Base-by-base conservation (phyloP, 2,113 vertebrate genomes). In the Myrmophylax atrothorax region DNA sequence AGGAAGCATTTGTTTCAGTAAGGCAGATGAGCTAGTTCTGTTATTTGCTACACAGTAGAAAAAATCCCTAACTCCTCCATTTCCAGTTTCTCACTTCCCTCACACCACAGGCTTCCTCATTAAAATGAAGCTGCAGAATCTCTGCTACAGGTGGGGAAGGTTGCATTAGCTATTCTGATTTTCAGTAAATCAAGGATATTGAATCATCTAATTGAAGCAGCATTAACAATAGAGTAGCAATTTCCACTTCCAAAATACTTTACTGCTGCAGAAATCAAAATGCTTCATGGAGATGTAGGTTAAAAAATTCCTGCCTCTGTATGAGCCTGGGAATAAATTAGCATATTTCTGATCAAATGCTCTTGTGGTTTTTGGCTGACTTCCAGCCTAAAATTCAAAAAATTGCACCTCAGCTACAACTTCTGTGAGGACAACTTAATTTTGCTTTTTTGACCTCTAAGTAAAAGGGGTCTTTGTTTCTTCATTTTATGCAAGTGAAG, bases 171-270 rank as follows among this genome's bases (percentile, higher is more conserved):
- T 70, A 11, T 60, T 78, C 73, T 42, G 28, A 17, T 84, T 84
- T 75, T 64, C 53, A 62, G 40, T n/a, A 49, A 79, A 72, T 47
- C 40, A 68, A 18, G 9, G n/a, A 73, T 52, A 46, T 3, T 60
- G 35, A 94, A 91, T 44, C 75, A 44, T 40, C 59, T 89, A 81
- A 90, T 74, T 81, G 82, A 87, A 93, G 80, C 33, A 81, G 47
- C 67, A 64, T 56, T 89, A 94, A 47, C 60, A 58, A 68, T 56
- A 87, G 35, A 52, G 84, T 9, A 72, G n/a, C 81, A 66, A 73
- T 72, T 90, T 44, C 37, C 26, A 53, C 46, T 84, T 75, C 15
- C 63, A 91, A 40, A 93, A 69, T 37, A 87, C 40, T 93, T 84
- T 5, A 78, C 60, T 2, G 8, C 38, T 87, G 47, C 52, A 91